Evolutionary conservation across 2,113 vertebrate species (phyloP).

Genomic region (Mesitornis unicolor): DNA sequence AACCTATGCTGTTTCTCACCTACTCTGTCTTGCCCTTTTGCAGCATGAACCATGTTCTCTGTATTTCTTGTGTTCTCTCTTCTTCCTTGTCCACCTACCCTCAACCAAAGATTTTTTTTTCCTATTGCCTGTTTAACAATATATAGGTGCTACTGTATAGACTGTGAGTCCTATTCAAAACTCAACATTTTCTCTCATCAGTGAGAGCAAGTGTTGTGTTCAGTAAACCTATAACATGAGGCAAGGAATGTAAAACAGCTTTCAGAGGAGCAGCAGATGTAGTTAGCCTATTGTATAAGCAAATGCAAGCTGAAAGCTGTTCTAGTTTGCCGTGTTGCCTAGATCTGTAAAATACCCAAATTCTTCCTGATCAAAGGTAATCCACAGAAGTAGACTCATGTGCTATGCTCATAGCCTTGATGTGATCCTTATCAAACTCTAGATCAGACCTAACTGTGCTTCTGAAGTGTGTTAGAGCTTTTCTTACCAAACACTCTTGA

Average conservation of each 20-base stretch:
- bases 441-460: neutral
- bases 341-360: neutral
- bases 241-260: neutral
- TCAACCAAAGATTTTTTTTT: neutral
- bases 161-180: neutral
- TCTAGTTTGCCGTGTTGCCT: neutral
- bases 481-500: conserved; percentile 74
- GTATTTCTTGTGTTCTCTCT: neutral
- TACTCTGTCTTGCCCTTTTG: neutral
- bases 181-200: neutral
- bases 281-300: neutral
- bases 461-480: neutral
- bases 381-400: neutral
- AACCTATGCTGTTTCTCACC: neutral
- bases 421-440: neutral
- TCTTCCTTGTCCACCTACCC: neutral
- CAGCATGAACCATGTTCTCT: neutral
- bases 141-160: neutral
- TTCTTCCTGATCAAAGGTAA: neutral
- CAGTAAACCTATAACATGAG: neutral
- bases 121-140: neutral
- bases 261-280: neutral
- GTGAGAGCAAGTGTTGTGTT: neutral
- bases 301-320: neutral
- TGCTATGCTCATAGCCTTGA: neutral